Percentiles rank a stretch among this genome's conserved stretches.
phyloP scores from a whole-genome alignment of 2,797 vertebrate species.

The Poecilia picta region DNA sequence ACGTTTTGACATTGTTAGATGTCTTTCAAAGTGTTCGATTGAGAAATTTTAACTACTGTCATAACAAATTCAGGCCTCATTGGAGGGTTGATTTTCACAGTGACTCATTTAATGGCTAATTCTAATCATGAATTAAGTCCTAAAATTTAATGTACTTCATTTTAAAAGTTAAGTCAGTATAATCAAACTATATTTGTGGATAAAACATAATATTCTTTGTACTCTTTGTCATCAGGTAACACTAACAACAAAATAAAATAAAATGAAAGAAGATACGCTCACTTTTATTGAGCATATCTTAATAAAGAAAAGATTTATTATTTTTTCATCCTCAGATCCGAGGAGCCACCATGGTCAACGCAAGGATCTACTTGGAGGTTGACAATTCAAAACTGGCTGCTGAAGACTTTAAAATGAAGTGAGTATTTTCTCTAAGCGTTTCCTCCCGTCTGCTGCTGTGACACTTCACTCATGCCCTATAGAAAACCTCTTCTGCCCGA shows the following conservation, averaged over 20 bases:
- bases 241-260: no score
- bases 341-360: background rate
- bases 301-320: no score
- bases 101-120: background rate
- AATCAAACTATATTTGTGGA: background rate
- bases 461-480: slow-evolving; percentile 12
- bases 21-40: background rate
- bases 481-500: slow-evolving; percentile 15
- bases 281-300: background rate
- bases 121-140: background rate
- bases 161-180: background rate
- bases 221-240: background rate
- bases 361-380: background rate
- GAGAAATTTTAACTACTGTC: background rate
- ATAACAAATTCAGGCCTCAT: slow-evolving; percentile 9
- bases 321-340: slow-evolving; percentile 2
- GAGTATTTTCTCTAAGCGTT: background rate
- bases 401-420: slow-evolving; percentile 7
- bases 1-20: background rate
- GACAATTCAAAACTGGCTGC: slow-evolving; percentile 14
- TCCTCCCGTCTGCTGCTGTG: background rate
- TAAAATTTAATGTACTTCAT: background rate
- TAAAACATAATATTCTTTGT: background rate
- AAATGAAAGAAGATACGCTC: no score
- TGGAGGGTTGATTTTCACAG: background rate